Evolutionary conservation across 2,888 invertebrate genomes (phyloP).

Genomic region (Melanchra persicariae): DNA sequence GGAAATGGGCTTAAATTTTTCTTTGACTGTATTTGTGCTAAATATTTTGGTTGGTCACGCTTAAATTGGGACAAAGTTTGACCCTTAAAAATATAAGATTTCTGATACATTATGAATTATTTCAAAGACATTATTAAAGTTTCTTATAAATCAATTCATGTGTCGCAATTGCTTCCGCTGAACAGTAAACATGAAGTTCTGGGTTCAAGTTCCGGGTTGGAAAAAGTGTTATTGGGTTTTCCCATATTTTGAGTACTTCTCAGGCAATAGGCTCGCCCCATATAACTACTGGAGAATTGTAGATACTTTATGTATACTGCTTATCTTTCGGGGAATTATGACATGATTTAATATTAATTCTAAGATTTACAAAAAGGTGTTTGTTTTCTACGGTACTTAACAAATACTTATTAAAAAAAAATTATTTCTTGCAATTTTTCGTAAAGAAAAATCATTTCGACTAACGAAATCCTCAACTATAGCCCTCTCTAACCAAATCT

Average conservation of each 20-base stretch:
- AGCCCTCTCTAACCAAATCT: neutral
- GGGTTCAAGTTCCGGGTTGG: neutral
- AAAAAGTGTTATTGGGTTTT: neutral
- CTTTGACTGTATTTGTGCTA: neutral
- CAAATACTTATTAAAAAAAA: too few relatives aligned
- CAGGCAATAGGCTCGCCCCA: too few relatives aligned
- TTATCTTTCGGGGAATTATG: neutral
- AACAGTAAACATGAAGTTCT: neutral
- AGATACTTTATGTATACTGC: too few relatives aligned
- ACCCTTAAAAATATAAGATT: neutral
- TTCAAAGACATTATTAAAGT: neutral
- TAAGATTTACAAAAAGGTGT: neutral
- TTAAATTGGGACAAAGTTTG: neutral
- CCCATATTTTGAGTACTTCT: neutral
- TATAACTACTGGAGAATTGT: too few relatives aligned
- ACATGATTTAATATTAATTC: neutral
- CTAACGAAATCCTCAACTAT: neutral
- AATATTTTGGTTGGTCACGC: neutral
- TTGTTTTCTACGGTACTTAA: too few relatives aligned
- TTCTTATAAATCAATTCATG: neutral
- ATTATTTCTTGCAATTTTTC: neutral
- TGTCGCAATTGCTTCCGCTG: neutral
- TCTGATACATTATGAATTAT: too few relatives aligned
- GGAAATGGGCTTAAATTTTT: constrained; percentile 5
- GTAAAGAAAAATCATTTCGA: neutral